Evolutionary conservation across 2,888 invertebrate species (phyloP).

Genomic region (Halictus quadricinctus): DNA sequence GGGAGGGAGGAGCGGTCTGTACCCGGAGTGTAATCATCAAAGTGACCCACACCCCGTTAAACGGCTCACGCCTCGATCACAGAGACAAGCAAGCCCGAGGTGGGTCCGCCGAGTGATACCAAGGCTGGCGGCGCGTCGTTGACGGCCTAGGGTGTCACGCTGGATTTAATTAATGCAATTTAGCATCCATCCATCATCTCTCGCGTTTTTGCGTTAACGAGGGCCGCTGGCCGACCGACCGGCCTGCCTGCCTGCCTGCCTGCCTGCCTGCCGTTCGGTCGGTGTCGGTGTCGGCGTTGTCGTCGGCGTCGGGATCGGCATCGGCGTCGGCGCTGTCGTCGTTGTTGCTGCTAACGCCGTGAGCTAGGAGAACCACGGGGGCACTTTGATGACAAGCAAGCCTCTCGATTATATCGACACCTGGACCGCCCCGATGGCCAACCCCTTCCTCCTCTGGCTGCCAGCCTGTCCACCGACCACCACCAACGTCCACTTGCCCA

Average conservation of each 20-base stretch:
- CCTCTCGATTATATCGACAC: slow-evolving; percentile 79
- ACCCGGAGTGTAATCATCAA: slow-evolving; percentile 76
- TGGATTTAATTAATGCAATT: slow-evolving; percentile 82
- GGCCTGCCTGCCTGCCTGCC: neutral
- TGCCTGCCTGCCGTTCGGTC: neutral
- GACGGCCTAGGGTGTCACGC: slow-evolving; percentile 77
- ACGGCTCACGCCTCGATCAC: slow-evolving; percentile 78
- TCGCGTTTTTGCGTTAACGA: slow-evolving; percentile 81
- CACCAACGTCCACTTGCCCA: slow-evolving; percentile 47
- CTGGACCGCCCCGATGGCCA: slow-evolving; percentile 66
- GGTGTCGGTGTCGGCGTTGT: neutral
- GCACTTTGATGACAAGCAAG: slow-evolving; percentile 77
- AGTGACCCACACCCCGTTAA: slow-evolving; percentile 79
- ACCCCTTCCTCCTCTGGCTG: slow-evolving; percentile 9
- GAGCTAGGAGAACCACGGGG: slow-evolving; percentile 56
- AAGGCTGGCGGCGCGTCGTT: slow-evolving; percentile 63
- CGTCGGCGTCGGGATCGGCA: too few species aligned
- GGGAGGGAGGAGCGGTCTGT: slow-evolving; percentile 39
- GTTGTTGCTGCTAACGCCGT: slow-evolving; percentile 20
- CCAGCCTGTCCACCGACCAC: neutral
- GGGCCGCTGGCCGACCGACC: slow-evolving; percentile 61
- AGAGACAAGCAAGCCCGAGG: slow-evolving; percentile 68
- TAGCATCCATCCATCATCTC: slow-evolving; percentile 82
- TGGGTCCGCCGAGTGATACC: slow-evolving; percentile 74
- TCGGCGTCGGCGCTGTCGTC: slow-evolving; percentile 44